Conservation (phyloP, 2,113 vertebrate genomes). For the Mirounga angustirostris region DNA sequence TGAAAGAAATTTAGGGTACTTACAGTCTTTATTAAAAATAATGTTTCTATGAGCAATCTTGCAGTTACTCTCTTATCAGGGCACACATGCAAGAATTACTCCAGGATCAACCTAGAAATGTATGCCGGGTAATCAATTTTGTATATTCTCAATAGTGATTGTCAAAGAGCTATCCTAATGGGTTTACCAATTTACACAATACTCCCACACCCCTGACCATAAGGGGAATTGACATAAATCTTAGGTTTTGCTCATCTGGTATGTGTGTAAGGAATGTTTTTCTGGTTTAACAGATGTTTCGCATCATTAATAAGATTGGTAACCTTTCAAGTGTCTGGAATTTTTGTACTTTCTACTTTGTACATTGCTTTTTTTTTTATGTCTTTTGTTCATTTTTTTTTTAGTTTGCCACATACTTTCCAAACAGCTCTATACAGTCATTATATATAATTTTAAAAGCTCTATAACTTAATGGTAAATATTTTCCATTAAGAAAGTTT, state of each 20-base stretch:
- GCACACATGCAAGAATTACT: not conserved
- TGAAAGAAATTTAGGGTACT: not conserved
- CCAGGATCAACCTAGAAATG: not conserved
- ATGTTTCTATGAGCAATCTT: not conserved
- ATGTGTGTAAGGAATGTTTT: not conserved
- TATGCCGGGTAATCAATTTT: not conserved
- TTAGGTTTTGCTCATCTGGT: not conserved
- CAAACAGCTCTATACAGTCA: not conserved
- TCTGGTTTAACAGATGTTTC: not conserved
- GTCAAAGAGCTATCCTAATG: not conserved
- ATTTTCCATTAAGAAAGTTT: not conserved
- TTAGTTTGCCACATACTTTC: not conserved
- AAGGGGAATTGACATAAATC: not conserved
- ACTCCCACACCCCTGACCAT: not conserved
- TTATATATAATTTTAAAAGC: not conserved
- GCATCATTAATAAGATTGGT: not conserved
- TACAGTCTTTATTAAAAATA: not conserved
- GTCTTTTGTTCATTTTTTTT: not conserved
- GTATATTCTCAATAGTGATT: not conserved
- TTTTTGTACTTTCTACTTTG: not conserved
- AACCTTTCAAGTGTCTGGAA: not conserved
- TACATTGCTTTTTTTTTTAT: not conserved
- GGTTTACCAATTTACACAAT: not conserved
- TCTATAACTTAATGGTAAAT: not conserved
- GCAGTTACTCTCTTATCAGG: not conserved